These are phyloP conservation scores for Scomberomorus guttatus DNA, from an alignment of 2,797 vertebrate genomes.

Conservation along the genomic window DNA sequence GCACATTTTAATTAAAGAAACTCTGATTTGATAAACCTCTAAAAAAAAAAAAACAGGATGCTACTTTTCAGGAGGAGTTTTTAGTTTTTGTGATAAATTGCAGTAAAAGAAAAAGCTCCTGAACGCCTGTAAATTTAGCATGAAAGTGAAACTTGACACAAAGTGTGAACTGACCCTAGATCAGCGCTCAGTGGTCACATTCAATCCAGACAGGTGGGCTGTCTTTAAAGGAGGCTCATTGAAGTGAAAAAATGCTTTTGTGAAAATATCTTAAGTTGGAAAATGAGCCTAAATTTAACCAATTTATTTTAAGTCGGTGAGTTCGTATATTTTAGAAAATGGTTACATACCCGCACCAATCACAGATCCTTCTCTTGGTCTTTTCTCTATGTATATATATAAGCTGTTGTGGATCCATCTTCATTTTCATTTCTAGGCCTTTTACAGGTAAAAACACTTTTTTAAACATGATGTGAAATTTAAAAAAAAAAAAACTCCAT, in stretches of 20 bases:
- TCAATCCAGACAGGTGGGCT: slow-evolving; percentile 47
- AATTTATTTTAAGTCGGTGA: slow-evolving; percentile 60
- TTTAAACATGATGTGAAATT: slow-evolving; percentile 71
- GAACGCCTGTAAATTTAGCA: slow-evolving; percentile 35
- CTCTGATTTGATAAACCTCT: background rate
- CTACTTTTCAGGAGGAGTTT: slow-evolving; percentile 29
- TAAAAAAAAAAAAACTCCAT: slow-evolving; percentile 52
- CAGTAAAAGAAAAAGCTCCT: background rate
- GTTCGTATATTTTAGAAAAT: slow-evolving; percentile 55
- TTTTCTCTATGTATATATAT: slow-evolving; percentile 71
- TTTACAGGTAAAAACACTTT: slow-evolving; percentile 78
- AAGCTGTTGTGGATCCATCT: slow-evolving; percentile 78
- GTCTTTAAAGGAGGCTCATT: slow-evolving; percentile 35
- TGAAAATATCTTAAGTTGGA: slow-evolving; percentile 45
- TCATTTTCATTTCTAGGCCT: slow-evolving; percentile 78
- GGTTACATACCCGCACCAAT: slow-evolving; percentile 40
- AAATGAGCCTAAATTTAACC: slow-evolving; percentile 50
- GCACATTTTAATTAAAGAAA: slow-evolving; percentile 54
- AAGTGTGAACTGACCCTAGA: slow-evolving; percentile 35
- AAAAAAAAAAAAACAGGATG: slow-evolving; percentile 13
- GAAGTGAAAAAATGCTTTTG: slow-evolving; percentile 35
- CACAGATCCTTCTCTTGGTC: slow-evolving; percentile 60
- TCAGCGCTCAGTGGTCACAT: slow-evolving; percentile 40
- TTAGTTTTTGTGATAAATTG: slow-evolving; percentile 17
- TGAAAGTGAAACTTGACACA: slow-evolving; percentile 31